Percentiles rank a stretch among this genome's conserved stretches.
These are phyloP conservation scores for Pterophyllum scalare DNA, from an alignment of 2,113 vertebrate genomes.

Conservation along the genomic window DNA sequence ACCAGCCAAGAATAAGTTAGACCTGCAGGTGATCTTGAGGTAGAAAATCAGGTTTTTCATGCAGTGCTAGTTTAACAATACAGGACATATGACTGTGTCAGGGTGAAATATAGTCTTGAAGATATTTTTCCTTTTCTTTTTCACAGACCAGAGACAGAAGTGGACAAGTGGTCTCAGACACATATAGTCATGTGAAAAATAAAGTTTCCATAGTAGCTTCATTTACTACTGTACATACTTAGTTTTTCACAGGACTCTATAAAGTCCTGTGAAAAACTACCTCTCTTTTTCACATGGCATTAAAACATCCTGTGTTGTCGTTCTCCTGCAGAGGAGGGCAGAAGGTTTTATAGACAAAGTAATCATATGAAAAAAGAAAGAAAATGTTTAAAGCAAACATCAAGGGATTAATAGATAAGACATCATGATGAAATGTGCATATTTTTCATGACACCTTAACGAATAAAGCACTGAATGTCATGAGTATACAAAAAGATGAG, in stretches of 20 bases:
- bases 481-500: not conserved
- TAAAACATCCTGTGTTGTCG: not conserved
- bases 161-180: not conserved
- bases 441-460: not conserved
- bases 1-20: not conserved
- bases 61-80: not conserved
- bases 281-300: not conserved
- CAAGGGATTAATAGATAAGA: not conserved
- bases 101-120: not conserved
- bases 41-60: slow-evolving; percentile 6
- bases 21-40: not conserved
- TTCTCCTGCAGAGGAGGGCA: not conserved
- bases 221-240: not conserved
- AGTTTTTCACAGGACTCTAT: not conserved
- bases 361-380: not conserved
- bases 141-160: not conserved
- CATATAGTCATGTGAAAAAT: not conserved
- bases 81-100: not conserved
- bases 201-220: not conserved
- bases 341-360: not conserved
- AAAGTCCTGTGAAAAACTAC: too few species aligned
- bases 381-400: not conserved
- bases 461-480: not conserved
- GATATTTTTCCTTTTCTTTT: not conserved
- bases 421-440: not conserved